Conservation (phyloP, 2,113 vertebrate species). For the Okapia johnstoni region DNA sequence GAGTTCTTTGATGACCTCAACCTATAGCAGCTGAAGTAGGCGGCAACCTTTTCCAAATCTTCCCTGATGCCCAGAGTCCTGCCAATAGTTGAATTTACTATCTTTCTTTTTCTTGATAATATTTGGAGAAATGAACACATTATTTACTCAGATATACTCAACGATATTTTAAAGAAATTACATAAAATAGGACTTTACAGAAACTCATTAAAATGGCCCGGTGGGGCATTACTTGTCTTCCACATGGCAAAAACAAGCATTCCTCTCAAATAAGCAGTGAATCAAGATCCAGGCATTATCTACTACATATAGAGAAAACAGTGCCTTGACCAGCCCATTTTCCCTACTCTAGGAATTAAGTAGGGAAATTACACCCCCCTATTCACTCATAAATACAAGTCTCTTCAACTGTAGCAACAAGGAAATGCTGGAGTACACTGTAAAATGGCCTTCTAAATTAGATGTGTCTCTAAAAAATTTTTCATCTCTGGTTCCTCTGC, state of each 20-base stretch:
- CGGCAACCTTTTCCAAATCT: not conserved
- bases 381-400: not conserved
- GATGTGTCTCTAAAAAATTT: not conserved
- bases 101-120: not conserved
- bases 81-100: not conserved
- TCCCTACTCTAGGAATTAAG: not conserved
- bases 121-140: not conserved
- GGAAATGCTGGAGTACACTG: not conserved
- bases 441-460: conserved; percentile 1
- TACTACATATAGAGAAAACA: not conserved
- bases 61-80: not conserved
- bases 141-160: not conserved
- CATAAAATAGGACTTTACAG: not conserved
- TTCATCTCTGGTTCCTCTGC: not conserved
- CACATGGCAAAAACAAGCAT: not conserved
- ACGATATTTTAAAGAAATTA: not conserved
- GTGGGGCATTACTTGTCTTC: not conserved
- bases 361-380: not conserved
- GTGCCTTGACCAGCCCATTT: not conserved
- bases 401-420: not conserved
- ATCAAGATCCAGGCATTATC: not conserved
- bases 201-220: not conserved
- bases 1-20: conserved; percentile 7
- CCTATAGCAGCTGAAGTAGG: not conserved
- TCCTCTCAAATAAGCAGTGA: not conserved